Evolutionary conservation across 1,140 invertebrate genomes (phyloP).

Genomic region (Zaprionus ghesquierei): DNA sequence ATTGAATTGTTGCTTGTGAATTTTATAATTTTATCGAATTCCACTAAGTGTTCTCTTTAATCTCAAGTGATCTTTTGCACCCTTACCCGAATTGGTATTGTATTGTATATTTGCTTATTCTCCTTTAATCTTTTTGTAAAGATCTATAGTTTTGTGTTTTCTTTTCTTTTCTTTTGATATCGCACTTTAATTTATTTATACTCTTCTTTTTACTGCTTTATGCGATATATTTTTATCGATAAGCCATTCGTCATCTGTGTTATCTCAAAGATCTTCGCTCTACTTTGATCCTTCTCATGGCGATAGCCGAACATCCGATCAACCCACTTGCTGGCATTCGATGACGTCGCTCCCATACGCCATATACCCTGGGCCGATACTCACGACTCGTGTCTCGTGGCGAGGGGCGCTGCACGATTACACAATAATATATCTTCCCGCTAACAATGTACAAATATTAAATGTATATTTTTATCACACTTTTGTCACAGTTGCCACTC

Average conservation of each 20-base stretch:
- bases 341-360: constrained; percentile 15
- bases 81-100: not conserved
- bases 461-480: constrained; percentile 81
- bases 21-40: not conserved
- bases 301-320: not conserved
- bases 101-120: not conserved
- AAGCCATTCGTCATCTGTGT: not conserved
- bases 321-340: not conserved
- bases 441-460: constrained; percentile 80
- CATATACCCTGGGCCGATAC: too few relatives aligned
- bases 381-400: not conserved
- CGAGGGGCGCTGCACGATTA: constrained; percentile 48
- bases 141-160: not conserved
- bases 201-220: not conserved
- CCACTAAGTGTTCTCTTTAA: not conserved
- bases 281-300: not conserved
- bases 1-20: not conserved
- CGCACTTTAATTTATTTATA: not conserved
- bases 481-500: constrained; percentile 46
- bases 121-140: not conserved
- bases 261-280: not conserved
- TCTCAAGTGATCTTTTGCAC: not conserved
- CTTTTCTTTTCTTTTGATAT: not conserved
- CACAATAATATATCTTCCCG: constrained; percentile 76
- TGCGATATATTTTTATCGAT: not conserved